Evolutionary conservation across 2,113 vertebrate genomes (phyloP), one percentile per base, ranked within the genome.

Genomic region (Dendrocopos noguchii): DNA sequence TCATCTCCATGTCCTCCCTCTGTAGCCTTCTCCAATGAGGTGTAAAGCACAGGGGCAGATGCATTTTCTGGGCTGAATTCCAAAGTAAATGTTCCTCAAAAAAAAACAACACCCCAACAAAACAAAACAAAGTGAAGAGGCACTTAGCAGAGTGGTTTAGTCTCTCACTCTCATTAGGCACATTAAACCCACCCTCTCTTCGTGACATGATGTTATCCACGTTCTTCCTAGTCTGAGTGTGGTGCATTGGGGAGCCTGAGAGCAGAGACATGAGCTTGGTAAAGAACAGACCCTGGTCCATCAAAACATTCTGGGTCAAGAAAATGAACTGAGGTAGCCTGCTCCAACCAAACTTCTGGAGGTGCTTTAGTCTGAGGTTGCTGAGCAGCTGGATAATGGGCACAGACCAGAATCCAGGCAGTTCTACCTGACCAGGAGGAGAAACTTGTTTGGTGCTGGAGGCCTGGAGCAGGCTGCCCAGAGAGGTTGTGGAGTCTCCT

Each of bases 1-100:
- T 95, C 88, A 55, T 83, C 87, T 66, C 31, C 50, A 13, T 90
- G 83, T 90, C 87, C 82, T 94, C 88, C 90, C 77, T 92, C 70
- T 81, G 92, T 34, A 75, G 80, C 56, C 53, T 80, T 9, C 42
- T 29, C 72, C 80, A 77, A 72, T 47, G 88, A 96, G 87, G 81
- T 92, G 89, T 91, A 55, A 93, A 94, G 87, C 67, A 67, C 74
- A 33, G 85, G 94, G 91, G 94, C 85, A 94, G 93, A 88, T 90
- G 89, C 83, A 52, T 53, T 79, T 73, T 83, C 92, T 33, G 90
- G 94, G 94, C 96, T 75, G 2, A 67, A 52, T 94, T 96, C 95
- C 95, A 96, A 79, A 42, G 15, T 20, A 59, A 59, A 77, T 3
- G 56, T 18, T 90, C 84, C 36, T 59, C 50, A 14, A 9, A 33